Percentiles rank a stretch among this genome's conserved stretches.
These are phyloP conservation scores for Peromyscus leucopus DNA, from an alignment of 2,113 vertebrate genomes.

Conservation along the genomic window DNA sequence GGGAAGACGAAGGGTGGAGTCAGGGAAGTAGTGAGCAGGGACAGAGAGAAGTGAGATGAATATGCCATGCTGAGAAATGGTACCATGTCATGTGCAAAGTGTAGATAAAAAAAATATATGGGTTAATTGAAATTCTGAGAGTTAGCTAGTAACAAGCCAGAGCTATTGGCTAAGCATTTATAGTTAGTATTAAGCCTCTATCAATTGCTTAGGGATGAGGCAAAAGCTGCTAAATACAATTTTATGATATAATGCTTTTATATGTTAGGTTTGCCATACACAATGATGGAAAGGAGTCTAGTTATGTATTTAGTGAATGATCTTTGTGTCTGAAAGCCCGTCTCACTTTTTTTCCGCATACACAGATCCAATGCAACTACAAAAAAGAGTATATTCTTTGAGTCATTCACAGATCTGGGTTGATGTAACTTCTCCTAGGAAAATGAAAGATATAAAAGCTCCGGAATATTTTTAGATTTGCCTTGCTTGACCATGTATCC, in stretches of 20 bases:
- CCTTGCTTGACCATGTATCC: not conserved
- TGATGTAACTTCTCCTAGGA: constrained; percentile 32
- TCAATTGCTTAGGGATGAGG: not conserved
- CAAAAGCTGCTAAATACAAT: not conserved
- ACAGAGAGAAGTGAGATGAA: too few relatives aligned
- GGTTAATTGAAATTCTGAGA: too few relatives aligned
- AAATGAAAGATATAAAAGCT: not conserved
- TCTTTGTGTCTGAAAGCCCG: constrained; percentile 39
- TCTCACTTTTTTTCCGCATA: not conserved
- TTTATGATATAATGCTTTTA: not conserved
- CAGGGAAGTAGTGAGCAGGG: too few relatives aligned
- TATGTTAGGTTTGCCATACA: not conserved
- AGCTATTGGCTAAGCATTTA: too few relatives aligned
- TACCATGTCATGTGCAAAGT: too few relatives aligned
- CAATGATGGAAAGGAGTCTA: not conserved
- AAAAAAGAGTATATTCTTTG: constrained; percentile 17
- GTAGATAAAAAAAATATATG: too few relatives aligned
- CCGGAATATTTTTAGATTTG: constrained; percentile 17
- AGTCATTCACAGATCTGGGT: not conserved
- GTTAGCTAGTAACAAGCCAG: too few relatives aligned
- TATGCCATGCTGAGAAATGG: too few relatives aligned
- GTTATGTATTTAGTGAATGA: not conserved
- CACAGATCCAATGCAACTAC: not conserved
- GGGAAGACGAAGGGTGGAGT: not conserved
- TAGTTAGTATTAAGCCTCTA: not conserved